Evolutionary conservation across 2,113 vertebrate genomes (phyloP).

Genomic region (Gambusia holbrooki): DNA sequence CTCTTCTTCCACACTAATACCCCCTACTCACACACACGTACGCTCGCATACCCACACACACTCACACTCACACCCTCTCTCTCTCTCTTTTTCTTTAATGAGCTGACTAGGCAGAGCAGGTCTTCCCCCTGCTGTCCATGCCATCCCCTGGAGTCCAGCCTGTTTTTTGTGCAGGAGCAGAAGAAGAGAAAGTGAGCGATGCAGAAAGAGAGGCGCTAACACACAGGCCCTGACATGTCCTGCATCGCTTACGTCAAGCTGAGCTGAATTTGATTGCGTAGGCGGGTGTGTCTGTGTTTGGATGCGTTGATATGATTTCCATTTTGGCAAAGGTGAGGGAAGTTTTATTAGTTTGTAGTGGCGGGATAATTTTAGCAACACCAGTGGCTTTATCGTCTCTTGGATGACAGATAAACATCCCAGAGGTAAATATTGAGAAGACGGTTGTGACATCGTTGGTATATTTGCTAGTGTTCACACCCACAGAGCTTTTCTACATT

Average conservation of each 20-base stretch:
- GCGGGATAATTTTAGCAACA: neutral
- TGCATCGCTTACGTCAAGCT: constrained; percentile 49
- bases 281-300: constrained; percentile 19
- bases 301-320: constrained; percentile 23
- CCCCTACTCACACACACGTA: constrained; percentile 32
- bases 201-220: constrained; percentile 45
- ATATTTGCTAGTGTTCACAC: neutral
- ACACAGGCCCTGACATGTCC: constrained; percentile 55
- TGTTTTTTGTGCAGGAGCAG: constrained; percentile 44
- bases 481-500: neutral
- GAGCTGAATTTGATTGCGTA: constrained; percentile 21
- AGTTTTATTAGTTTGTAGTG: constrained; percentile 10
- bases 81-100: constrained; percentile 63
- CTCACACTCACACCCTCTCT: neutral
- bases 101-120: constrained; percentile 63
- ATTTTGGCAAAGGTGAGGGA: constrained; percentile 33
- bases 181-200: constrained; percentile 12
- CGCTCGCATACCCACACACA: neutral
- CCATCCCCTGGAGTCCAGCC: constrained; percentile 38
- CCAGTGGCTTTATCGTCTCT: neutral
- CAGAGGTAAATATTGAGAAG: neutral
- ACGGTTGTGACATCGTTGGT: neutral
- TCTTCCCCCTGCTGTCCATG: constrained; percentile 54
- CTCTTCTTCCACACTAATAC: constrained; percentile 59
- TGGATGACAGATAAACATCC: neutral